These are phyloP conservation scores for Pseudeuparius sepicola DNA, from an alignment of 2,888 invertebrate species.

Conservation along the genomic window DNA sequence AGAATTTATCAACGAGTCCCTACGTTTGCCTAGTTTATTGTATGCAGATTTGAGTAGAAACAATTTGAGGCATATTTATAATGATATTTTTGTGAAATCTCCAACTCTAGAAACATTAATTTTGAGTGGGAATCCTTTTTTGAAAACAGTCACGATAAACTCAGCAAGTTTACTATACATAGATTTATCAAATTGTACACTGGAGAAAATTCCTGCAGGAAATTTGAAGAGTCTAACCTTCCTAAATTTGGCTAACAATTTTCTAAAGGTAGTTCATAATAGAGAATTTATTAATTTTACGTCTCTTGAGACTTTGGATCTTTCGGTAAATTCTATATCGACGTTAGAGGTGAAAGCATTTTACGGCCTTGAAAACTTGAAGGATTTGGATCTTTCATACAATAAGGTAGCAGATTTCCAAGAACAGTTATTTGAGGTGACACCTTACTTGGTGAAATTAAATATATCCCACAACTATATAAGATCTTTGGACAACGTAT, in stretches of 20 bases:
- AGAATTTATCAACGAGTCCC: slow-evolving; percentile 21
- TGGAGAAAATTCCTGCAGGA: slow-evolving; percentile 49
- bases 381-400: slow-evolving; percentile 56
- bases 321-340: slow-evolving; percentile 57
- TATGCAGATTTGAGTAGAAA: slow-evolving; percentile 50
- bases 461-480: slow-evolving; percentile 59
- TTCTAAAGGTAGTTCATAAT: slow-evolving; percentile 47
- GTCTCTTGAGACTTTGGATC: slow-evolving; percentile 49
- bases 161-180: slow-evolving; percentile 46
- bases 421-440: slow-evolving; percentile 49
- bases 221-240: slow-evolving; percentile 51
- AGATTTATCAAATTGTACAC: slow-evolving; percentile 53
- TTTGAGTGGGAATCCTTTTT: slow-evolving; percentile 51
- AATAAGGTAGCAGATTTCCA: slow-evolving; percentile 55
- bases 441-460: slow-evolving; percentile 48
- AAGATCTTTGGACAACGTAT: slow-evolving; percentile 46
- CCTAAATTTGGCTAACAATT: slow-evolving; percentile 52
- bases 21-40: slow-evolving; percentile 28
- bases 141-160: slow-evolving; percentile 39
- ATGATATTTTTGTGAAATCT: slow-evolving; percentile 47
- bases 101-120: slow-evolving; percentile 50
- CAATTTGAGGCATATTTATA: slow-evolving; percentile 42
- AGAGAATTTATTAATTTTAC: slow-evolving; percentile 53
- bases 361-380: slow-evolving; percentile 45
- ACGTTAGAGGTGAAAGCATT: slow-evolving; percentile 52